Base-by-base conservation (phyloP, 2,797 vertebrate species). In the Characodon lateralis region DNA sequence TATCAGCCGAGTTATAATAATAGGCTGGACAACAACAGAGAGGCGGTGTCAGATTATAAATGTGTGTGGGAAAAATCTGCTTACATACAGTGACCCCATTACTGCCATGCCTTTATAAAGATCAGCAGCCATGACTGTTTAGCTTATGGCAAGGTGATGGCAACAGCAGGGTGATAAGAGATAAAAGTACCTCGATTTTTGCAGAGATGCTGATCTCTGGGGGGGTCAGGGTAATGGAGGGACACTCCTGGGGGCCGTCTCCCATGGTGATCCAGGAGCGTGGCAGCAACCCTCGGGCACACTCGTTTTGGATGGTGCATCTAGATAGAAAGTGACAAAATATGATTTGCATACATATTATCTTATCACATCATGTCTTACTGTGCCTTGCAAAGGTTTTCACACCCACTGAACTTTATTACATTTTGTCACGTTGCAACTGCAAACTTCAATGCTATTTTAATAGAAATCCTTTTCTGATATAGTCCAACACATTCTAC, bases 271-370 rank as follows among this genome's bases (percentile, higher is more conserved):
- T 97, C 98, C 98, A 99, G 77, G 96, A 97, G 35, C 93, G 95
- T 0, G 90, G 88, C 84, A 94, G 86, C 6, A 90, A 91, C 73
- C 93, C 93, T 84, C 94, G 94, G 63, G 85, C 74, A n/a, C 98
- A 99, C 73, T 98, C 97, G 6, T 95, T 95, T 93, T 96, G 96
- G 89, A 98, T 90, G 46, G 96, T 96, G 85, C 98, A 99, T 90
- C 98, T 99, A 92, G 58, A 87, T 71, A 82, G 39, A 79, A 35
- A 77, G 41, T 20, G 0, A 0, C 43, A 81, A 28, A 43, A 63
- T 41, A 18, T 43, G 41, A 43, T 26, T 69, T 16, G 66, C 41
- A 55, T 76, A 48, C 63, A 58, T 61, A 66, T 65, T 41, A 48
- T 53, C 48, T 78, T 26, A 69, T 69, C 66, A 48, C 41, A 26